Conservation (phyloP, 2,797 vertebrate species). For the Hybognathus amarus region DNA sequence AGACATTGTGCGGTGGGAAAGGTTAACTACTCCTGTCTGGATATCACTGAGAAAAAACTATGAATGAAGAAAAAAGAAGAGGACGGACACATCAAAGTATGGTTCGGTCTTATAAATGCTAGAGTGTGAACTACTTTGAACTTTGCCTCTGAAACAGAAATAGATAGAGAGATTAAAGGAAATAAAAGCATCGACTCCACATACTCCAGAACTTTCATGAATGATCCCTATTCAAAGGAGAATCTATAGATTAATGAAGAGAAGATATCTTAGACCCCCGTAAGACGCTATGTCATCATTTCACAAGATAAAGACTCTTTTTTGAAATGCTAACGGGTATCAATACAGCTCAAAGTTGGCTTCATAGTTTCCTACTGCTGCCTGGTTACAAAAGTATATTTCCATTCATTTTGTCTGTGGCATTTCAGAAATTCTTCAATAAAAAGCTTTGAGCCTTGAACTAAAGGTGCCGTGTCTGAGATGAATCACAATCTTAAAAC, state of each 20-base stretch:
- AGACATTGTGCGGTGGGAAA: constrained; percentile 14
- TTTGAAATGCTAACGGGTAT: constrained; percentile 14
- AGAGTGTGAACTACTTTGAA: constrained; percentile 25
- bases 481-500: neutral
- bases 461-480: neutral
- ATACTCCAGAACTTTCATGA: constrained; percentile 26
- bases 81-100: constrained; percentile 23
- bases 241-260: constrained; percentile 15
- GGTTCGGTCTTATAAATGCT: constrained; percentile 18
- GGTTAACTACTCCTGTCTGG: constrained; percentile 31
- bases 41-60: constrained; percentile 1
- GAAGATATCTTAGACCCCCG: constrained; percentile 3
- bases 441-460: neutral
- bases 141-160: constrained; percentile 24
- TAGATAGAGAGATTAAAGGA: constrained; percentile 21
- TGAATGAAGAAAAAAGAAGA: constrained; percentile 6
- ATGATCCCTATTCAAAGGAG: constrained; percentile 35
- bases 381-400: neutral
- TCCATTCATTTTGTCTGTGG: constrained; percentile 6
- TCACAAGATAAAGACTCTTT: constrained; percentile 13
- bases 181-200: neutral
- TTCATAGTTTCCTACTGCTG: neutral
- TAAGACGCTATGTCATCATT: constrained; percentile 8
- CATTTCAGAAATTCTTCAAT: constrained; percentile 10
- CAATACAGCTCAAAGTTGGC: constrained; percentile 15